Evolutionary conservation across 2,888 invertebrate genomes (phyloP).

Genomic region (Mycalesis mineus): DNA sequence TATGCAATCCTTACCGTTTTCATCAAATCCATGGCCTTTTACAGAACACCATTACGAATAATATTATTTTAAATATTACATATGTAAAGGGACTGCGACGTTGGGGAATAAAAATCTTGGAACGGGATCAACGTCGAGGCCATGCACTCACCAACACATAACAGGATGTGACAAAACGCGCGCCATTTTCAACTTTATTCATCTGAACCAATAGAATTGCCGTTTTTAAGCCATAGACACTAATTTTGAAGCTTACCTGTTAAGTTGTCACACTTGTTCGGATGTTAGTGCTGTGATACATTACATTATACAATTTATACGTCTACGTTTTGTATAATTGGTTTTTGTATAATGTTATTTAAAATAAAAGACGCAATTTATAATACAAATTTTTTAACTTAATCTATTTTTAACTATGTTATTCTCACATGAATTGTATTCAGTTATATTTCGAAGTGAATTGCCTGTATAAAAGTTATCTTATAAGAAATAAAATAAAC

Average conservation of each 20-base stretch:
- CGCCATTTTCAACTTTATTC: constrained; percentile 59
- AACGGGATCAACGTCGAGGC: constrained; percentile 68
- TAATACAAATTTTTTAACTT: no score
- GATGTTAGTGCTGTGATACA: constrained; percentile 28
- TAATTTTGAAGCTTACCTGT: constrained; percentile 32
- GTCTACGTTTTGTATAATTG: neutral
- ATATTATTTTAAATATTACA: constrained; percentile 62
- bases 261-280: constrained; percentile 40
- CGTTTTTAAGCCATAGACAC: constrained; percentile 40
- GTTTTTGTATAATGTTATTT: neutral
- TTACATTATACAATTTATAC: neutral
- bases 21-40: constrained; percentile 80
- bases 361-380: neutral
- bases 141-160: constrained; percentile 68
- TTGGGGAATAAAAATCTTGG: constrained; percentile 57
- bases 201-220: constrained; percentile 48
- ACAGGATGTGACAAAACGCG: constrained; percentile 75
- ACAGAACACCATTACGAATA: constrained; percentile 75
- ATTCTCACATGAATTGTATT: no score
- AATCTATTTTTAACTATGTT: no score
- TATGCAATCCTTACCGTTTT: constrained; percentile 73
- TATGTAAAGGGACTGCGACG: constrained; percentile 55
- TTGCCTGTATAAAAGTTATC: neutral
- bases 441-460: neutral
- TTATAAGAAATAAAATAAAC: neutral